Base-by-base conservation (phyloP, 2,888 invertebrate genomes). In the Abrostola tripartita region DNA sequence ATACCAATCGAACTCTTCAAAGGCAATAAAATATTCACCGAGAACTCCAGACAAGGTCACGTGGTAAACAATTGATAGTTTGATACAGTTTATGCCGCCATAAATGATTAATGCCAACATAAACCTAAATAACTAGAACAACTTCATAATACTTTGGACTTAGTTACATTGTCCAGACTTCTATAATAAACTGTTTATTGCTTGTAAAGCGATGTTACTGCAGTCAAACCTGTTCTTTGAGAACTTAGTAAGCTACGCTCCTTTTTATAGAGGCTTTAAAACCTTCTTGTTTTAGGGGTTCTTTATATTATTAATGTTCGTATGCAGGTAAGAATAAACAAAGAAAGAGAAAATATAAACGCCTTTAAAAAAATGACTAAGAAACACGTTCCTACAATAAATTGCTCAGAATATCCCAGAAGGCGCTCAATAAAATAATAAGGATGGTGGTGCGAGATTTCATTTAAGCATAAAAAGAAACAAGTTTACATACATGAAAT, bases 181-280 rank as follows among this genome's bases (percentile, higher is more conserved):
- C 51, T 47, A 75, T 77, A n/a, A n/a, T 72, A 75, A 78, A 65
- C 56, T 55, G 38, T 77, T 75, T 78, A 78, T 61, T 12, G 50
- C 1, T 57, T 49, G 64, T 71, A 77, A 77, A 69, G 54, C 53
- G 8, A 53, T 60, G 35, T 63, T 49, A 60, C 36, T 11, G 37
- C 38, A 55, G 24, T 60, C 58, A 75, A 75, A 50, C 35, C 37
- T 75, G 61, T 70, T 66, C 72, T 61, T 36, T 70, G 68, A 58
- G 12, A 41, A n/a, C 52, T 49, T 14, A 0, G 0, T 0, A 9
- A 6, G 44, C 0, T 52, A 50, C 54, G 56, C n/a, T 59, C 24
- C 37, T 44, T 65, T 77, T 72, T 65, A 70, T 65, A 47, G 38
- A 8, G 8, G 6, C 6, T 11, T 38, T 56, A 38, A 65, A 71